phyloP scores from a whole-genome alignment of 1,140 invertebrate species.

The Drosophila parvula region DNA sequence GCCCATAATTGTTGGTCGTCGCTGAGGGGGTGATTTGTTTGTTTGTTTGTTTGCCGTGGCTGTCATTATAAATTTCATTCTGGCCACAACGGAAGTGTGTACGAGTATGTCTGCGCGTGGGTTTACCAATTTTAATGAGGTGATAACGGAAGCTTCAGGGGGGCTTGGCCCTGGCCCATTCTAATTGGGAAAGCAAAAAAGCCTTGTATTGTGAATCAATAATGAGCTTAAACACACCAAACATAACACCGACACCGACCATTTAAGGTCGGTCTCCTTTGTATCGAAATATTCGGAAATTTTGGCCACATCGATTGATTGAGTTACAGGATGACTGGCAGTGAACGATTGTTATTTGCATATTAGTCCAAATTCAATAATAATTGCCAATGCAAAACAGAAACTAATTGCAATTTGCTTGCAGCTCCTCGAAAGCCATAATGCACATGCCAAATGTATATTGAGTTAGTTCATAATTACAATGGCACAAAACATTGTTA shows the following conservation, averaged over 20 bases:
- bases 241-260: background rate
- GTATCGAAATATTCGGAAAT: conserved; percentile 5
- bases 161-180: background rate
- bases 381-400: conserved; percentile 33
- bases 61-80: conserved; percentile 80
- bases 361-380: conserved; percentile 52
- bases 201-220: conserved; percentile 37
- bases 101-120: conserved; percentile 30
- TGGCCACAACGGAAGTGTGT: conserved; percentile 49
- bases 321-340: conserved; percentile 34
- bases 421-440: conserved; percentile 10
- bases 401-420: conserved; percentile 54
- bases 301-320: conserved; percentile 38
- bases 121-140: conserved; percentile 67
- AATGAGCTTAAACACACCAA: conserved; percentile 21
- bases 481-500: conserved; percentile 39
- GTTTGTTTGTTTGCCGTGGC: conserved; percentile 52
- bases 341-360: conserved; percentile 19
- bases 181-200: conserved; percentile 31
- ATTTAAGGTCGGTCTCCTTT: conserved; percentile 9
- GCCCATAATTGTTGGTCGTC: conserved; percentile 62
- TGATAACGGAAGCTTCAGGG: conserved; percentile 52
- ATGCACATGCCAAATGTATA: conserved; percentile 38
- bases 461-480: conserved; percentile 44
- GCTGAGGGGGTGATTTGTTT: conserved; percentile 36